Evolutionary conservation across 2,888 invertebrate genomes (phyloP).

Genomic region (Apodemia mormo): DNA sequence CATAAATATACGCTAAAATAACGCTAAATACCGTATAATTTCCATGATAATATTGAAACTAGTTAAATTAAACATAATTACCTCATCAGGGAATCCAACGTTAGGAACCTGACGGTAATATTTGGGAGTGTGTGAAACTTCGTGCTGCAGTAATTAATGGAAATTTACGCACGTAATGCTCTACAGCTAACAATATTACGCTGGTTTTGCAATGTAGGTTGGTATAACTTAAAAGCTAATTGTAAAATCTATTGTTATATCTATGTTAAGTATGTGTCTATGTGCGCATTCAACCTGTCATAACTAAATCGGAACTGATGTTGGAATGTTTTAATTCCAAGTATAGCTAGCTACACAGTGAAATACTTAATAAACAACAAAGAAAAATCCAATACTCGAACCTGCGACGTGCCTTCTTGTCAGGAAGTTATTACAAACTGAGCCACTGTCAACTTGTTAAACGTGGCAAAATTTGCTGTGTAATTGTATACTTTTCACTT

Average conservation of each 20-base stretch:
- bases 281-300: not conserved
- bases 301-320: not conserved
- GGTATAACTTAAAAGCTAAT: not conserved
- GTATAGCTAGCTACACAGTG: too few relatives aligned
- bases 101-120: constrained; percentile 10
- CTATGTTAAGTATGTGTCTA: not conserved
- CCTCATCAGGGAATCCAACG: constrained; percentile 8
- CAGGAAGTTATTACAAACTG: too few relatives aligned
- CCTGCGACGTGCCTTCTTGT: too few relatives aligned
- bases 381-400: too few relatives aligned
- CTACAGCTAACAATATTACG: constrained; percentile 1
- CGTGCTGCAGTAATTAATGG: constrained; percentile 8
- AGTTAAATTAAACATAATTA: constrained; percentile 8
- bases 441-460: too few relatives aligned
- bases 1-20: too few relatives aligned
- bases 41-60: not conserved
- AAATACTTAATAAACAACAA: too few relatives aligned
- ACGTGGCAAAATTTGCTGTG: too few relatives aligned
- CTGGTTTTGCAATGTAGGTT: constrained; percentile 4
- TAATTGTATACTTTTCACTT: too few relatives aligned
- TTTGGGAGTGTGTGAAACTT: not conserved
- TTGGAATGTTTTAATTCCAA: not conserved
- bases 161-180: constrained; percentile 11
- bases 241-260: not conserved
- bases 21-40: not conserved